These are phyloP conservation scores for Calcarius lapponicus DNA, from an alignment of 2,797 vertebrate genomes.

Conservation along the genomic window DNA sequence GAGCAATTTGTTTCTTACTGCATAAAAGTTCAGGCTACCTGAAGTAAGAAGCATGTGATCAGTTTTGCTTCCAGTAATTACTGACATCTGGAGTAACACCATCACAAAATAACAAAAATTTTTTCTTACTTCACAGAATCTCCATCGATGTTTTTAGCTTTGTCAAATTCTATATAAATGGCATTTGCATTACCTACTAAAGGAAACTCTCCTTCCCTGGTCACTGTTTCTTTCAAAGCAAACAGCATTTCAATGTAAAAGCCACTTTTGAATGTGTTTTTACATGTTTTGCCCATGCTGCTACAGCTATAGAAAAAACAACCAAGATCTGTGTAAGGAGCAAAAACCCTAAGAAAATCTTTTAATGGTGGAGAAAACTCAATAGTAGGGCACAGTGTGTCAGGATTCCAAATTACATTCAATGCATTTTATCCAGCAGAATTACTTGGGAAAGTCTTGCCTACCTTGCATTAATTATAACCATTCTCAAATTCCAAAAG, in stretches of 20 bases:
- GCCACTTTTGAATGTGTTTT: not conserved
- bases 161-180: not conserved
- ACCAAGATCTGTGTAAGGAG: not conserved
- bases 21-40: not conserved
- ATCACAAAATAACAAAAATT: not conserved
- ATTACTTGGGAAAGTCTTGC: not conserved
- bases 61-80: not conserved
- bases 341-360: not conserved
- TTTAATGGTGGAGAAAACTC: not conserved
- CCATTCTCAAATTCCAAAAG: not conserved
- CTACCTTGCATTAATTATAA: not conserved
- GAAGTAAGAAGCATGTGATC: not conserved
- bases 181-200: not conserved
- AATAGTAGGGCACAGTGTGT: accelerated
- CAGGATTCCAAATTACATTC: not conserved
- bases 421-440: not conserved
- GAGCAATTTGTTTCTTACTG: not conserved
- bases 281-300: not conserved
- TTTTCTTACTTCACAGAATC: not conserved
- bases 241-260: not conserved
- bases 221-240: not conserved
- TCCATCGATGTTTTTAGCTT: not conserved
- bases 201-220: not conserved
- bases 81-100: not conserved
- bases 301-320: not conserved